phyloP scores from a whole-genome alignment of 2,113 vertebrate species.

The Mus musculus region GRCm39 chr16:56306501-56307000 shows the following conservation, averaged over 20 bases:
- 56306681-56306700: conserved; percentile 5
- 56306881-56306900: conserved; percentile 43
- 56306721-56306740: conserved; percentile 31
- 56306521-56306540: neutral
- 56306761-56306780: neutral
- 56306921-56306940: neutral
- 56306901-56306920: conserved; percentile 33
- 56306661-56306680: conserved; percentile 6
- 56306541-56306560: neutral
- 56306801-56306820: neutral
- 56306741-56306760: neutral
- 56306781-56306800: neutral
- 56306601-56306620: neutral
- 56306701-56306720: neutral
- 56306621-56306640: neutral
- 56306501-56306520: conserved; percentile 17
- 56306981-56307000: neutral
- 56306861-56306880: conserved; percentile 37
- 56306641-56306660: neutral
- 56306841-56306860: neutral
- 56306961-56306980: neutral
- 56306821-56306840: neutral
- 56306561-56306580: neutral
- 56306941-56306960: neutral
- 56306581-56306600: neutral